These are phyloP conservation scores for Octodon degus DNA, from an alignment of 2,113 vertebrate species.

Conservation along the genomic window DNA sequence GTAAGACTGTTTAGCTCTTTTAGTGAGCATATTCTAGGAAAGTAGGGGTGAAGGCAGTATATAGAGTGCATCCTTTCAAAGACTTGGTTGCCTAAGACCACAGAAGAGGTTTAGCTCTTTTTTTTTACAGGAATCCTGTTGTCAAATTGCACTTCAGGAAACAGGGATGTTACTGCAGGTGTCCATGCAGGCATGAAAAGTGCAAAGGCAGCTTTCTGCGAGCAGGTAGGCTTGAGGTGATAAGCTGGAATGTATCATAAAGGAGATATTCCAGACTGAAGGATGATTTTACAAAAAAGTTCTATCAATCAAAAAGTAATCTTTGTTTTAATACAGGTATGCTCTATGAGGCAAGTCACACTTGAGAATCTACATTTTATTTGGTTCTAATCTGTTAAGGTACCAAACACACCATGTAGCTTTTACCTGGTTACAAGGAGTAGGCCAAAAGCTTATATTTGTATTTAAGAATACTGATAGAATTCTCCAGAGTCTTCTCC, in stretches of 20 bases:
- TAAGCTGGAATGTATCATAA: neutral
- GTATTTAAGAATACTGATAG: neutral
- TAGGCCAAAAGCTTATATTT: neutral
- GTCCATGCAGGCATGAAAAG: neutral
- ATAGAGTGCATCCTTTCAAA: neutral
- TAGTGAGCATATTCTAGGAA: neutral
- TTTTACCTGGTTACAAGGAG: conserved; percentile 7
- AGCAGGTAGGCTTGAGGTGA: neutral
- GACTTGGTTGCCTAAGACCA: neutral
- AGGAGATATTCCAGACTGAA: neutral
- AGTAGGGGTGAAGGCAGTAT: neutral
- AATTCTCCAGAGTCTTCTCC: neutral
- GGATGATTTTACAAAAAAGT: neutral
- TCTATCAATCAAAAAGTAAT: neutral
- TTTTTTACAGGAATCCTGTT: neutral
- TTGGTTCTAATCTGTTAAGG: conserved; percentile 29
- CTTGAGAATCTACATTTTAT: neutral
- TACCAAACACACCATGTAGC: neutral
- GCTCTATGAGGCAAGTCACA: neutral
- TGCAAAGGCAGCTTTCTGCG: neutral
- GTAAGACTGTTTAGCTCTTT: neutral
- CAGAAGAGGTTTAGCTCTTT: neutral
- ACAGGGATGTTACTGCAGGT: neutral
- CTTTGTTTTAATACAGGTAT: conserved; percentile 2
- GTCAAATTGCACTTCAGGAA: neutral